phyloP scores from a whole-genome alignment of 53 echinoderm and acorn worm species.

The Apostichopus leukothele region DNA sequence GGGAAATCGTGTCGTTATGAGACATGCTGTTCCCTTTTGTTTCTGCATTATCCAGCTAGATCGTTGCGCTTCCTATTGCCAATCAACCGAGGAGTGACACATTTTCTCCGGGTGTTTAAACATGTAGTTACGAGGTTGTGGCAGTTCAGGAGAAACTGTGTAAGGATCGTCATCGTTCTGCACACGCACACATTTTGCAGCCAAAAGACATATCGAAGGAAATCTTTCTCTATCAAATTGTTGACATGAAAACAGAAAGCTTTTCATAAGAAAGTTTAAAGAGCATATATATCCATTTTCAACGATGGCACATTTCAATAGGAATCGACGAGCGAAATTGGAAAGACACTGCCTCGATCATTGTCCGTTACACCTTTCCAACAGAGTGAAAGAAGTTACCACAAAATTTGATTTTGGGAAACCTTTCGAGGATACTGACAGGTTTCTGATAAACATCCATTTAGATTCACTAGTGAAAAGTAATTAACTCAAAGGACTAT shows the following conservation, averaged over 20 bases:
- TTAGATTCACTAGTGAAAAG: neutral
- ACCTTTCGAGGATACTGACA: neutral
- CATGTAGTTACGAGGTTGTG: neutral
- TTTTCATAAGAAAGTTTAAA: too few relatives aligned
- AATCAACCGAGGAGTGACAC: slow-evolving; percentile 6
- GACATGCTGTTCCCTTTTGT: slow-evolving; percentile 14
- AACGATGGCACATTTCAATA: too few relatives aligned
- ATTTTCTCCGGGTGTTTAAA: neutral
- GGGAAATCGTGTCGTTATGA: slow-evolving; percentile 18
- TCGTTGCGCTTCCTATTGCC: slow-evolving; percentile 5
- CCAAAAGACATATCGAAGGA: too few relatives aligned
- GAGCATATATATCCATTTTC: too few relatives aligned
- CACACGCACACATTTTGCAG: neutral
- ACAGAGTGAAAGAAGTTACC: neutral
- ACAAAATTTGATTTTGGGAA: neutral
- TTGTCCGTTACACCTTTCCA: neutral
- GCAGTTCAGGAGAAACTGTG: neutral
- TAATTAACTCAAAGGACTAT: neutral
- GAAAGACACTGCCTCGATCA: neutral
- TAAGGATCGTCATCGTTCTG: neutral
- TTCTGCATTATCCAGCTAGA: neutral
- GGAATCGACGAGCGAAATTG: too few relatives aligned
- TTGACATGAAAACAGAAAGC: too few relatives aligned
- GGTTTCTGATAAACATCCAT: neutral
- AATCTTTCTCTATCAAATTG: too few relatives aligned